Base-by-base conservation (phyloP, 2,797 vertebrate species). In the Myotis daubentonii region DNA sequence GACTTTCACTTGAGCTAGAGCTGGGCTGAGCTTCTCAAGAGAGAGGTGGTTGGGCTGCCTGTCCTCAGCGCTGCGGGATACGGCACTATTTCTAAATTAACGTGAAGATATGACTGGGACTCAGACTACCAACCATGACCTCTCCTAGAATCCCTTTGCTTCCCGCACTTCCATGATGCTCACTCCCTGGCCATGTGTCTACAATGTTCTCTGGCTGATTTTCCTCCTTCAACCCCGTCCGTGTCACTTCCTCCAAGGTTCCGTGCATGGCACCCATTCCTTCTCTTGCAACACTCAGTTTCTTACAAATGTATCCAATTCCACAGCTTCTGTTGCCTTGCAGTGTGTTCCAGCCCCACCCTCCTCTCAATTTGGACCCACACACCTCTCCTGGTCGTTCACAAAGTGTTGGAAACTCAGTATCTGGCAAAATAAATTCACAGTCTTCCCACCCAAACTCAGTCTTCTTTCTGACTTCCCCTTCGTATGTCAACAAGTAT, bases 141-240 rank as follows among this genome's bases (percentile, higher is more conserved):
- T 16, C 3, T 70, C 11, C 57, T 36, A 11, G 79, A 72, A 47
- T 51, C 36, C 66, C 38, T 17, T 41, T 47, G 44, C 53, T 68
- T 47, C 49, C 9, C 0, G 2, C 0, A 9, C 16, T 17, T 76
- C 60, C 16, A 0, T 0, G 55, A 30, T 19, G 6, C 36, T 10
- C 0, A 62, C 25, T 20, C 22, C 51, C 17, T 19, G 25, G 6
- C 10, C 25, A 0, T 3, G 11, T 8, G n/a, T 22, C 71, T 33
- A 12, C 12, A 16, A 6, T 4, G 1, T 41, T 6, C 76, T 36
- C 19, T 2, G 62, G 30, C 8, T 57, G 15, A 1, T 47, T 49
- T 30, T 55, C n/a, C 49, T 49, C 3, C 12, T 62, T 33, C 41
- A 33, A 9, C 4, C 3, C 57, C 70, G 13, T 38, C 0, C 0